A percentile compares a stretch with the other conserved stretches of the same genome.
These are phyloP conservation scores for Rutpela maculata DNA, from an alignment of 2,888 invertebrate species.

Conservation along the genomic window DNA sequence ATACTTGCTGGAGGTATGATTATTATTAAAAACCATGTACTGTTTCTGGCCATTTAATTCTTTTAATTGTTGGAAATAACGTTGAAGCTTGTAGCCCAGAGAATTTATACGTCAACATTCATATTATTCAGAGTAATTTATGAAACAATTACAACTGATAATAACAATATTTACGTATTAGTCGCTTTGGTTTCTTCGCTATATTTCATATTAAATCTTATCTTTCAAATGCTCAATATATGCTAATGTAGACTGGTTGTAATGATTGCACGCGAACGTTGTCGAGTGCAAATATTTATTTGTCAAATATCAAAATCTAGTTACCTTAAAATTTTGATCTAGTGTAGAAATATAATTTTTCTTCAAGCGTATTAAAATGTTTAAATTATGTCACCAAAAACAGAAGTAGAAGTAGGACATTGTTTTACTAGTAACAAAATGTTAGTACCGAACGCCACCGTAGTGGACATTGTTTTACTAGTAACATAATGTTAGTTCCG, in stretches of 20 bases:
- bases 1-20: slow-evolving; percentile 41
- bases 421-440: no score
- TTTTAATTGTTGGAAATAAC: slow-evolving; percentile 49
- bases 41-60: slow-evolving; percentile 43
- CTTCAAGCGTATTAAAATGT: no score
- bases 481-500: no score
- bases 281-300: neutral
- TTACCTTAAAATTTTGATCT: no score
- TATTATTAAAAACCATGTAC: slow-evolving; percentile 45
- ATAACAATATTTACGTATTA: slow-evolving; percentile 48
- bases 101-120: slow-evolving; percentile 50
- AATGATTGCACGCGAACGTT: neutral
- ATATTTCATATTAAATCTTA: slow-evolving; percentile 31
- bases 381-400: no score
- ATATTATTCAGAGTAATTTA: slow-evolving; percentile 51
- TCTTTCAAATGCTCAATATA: slow-evolving; percentile 25
- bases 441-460: no score
- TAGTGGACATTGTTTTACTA: no score
- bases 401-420: no score
- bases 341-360: no score
- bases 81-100: slow-evolving; percentile 39
- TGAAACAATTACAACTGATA: slow-evolving; percentile 51
- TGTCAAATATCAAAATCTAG: neutral
- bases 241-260: slow-evolving; percentile 8
- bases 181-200: slow-evolving; percentile 23